Conservation (phyloP, 1,140 invertebrate species). For the Zaprionus lachaisei region DNA sequence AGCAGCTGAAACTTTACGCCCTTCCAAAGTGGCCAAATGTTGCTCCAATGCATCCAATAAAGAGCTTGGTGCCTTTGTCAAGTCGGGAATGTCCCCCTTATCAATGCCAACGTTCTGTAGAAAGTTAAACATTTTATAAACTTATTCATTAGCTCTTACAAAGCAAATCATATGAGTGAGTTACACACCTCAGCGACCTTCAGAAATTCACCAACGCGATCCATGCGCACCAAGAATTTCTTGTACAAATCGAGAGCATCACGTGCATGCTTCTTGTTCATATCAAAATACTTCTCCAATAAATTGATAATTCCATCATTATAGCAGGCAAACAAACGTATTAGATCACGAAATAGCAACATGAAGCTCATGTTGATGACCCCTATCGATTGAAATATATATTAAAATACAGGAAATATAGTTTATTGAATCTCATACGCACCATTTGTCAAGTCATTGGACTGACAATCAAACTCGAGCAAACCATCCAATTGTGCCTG, state of each 20-base stretch:
- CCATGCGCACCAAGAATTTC: conserved; percentile 99
- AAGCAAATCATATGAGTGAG: neutral
- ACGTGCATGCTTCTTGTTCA: conserved; percentile 99
- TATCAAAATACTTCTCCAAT: conserved; percentile 99
- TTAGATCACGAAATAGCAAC: conserved; percentile 99
- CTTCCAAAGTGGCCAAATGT: conserved; percentile 96
- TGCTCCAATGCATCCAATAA: conserved; percentile 98
- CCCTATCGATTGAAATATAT: conserved; percentile 49
- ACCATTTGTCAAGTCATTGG: conserved; percentile 98
- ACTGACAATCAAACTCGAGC: conserved; percentile 98
- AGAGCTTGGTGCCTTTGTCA: conserved; percentile 99
- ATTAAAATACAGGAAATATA: neutral
- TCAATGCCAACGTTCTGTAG: conserved; percentile 97
- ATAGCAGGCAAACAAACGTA: conserved; percentile 99
- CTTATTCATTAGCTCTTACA: neutral
- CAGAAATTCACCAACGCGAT: conserved; percentile 98
- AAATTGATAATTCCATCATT: conserved; percentile 99
- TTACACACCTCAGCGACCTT: conserved; percentile 95
- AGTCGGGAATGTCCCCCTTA: conserved; percentile 99
- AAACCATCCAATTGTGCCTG: conserved; percentile 98
- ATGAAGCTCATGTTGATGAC: conserved; percentile 99
- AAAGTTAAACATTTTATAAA: neutral
- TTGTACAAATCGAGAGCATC: conserved; percentile 99
- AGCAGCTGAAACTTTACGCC: conserved; percentile 93
- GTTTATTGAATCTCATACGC: neutral